Conservation (phyloP, 2,113 vertebrate species). For the Mormoops blainvillei region DNA sequence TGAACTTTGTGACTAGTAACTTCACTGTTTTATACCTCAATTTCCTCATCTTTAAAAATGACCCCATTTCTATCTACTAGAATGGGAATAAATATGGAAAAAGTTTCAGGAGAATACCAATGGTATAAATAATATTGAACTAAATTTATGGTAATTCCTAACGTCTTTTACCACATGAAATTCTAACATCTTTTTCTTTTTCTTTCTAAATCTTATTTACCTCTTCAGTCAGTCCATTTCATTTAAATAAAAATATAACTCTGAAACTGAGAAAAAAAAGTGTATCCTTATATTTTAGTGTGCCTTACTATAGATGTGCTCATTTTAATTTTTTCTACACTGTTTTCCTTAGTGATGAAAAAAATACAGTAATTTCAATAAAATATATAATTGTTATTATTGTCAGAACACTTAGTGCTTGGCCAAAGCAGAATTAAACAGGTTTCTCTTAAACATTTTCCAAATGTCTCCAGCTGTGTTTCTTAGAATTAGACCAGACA, state of each 20-base stretch:
- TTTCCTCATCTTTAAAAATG: neutral
- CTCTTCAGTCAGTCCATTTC: neutral
- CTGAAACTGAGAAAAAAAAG: neutral
- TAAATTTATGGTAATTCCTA: neutral
- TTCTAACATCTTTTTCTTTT: neutral
- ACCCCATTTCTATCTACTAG: neutral
- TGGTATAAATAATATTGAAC: neutral
- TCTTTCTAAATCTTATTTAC: neutral
- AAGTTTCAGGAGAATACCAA: neutral
- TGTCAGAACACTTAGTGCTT: neutral
- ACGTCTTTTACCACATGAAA: neutral
- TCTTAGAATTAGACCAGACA: neutral
- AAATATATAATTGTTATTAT: neutral
- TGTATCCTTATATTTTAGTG: neutral
- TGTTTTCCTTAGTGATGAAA: neutral
- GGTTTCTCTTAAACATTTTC: neutral
- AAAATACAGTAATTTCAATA: neutral
- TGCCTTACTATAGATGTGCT: neutral
- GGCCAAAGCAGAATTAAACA: neutral
- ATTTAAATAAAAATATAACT: constrained; percentile 27
- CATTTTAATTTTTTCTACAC: neutral
- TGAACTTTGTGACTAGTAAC: neutral
- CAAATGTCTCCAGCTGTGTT: neutral
- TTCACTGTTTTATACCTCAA: neutral
- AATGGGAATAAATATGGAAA: neutral